phyloP scores from a whole-genome alignment of 2,888 invertebrate genomes.

The Isotomurus palustris region DNA sequence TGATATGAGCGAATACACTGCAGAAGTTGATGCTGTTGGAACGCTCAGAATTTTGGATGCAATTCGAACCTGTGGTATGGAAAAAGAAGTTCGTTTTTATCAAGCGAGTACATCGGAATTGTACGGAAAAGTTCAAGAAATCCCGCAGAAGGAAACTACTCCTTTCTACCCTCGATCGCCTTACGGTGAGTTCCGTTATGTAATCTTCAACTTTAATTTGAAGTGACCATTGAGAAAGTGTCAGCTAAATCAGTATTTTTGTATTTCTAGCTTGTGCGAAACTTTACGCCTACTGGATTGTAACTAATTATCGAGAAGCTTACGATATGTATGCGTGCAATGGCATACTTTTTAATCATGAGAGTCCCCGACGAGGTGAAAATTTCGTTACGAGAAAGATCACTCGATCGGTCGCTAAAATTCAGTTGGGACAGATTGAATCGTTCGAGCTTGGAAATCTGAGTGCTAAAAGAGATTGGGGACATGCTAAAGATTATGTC shows the following conservation, averaged over 20 bases:
- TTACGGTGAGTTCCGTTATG: constrained; percentile 64
- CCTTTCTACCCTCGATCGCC: constrained; percentile 95
- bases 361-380: constrained; percentile 91
- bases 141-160: constrained; percentile 89
- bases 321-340: constrained; percentile 94
- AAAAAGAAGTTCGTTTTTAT: constrained; percentile 77
- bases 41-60: constrained; percentile 87
- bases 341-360: constrained; percentile 94
- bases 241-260: neutral
- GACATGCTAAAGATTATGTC: constrained; percentile 88
- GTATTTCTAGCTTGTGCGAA: constrained; percentile 73
- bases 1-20: constrained; percentile 97
- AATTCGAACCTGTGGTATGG: constrained; percentile 79
- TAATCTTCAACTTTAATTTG: neutral
- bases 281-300: constrained; percentile 93
- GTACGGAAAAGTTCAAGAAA: constrained; percentile 87
- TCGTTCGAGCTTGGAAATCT: constrained; percentile 86
- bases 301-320: constrained; percentile 90
- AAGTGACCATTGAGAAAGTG: too few species aligned
- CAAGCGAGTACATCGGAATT: constrained; percentile 95
- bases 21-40: constrained; percentile 95
- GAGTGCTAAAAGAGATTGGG: constrained; percentile 69
- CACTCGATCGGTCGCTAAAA: constrained; percentile 95
- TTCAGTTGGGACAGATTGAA: constrained; percentile 78
- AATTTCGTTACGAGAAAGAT: constrained; percentile 98